Evolutionary conservation across 2,888 invertebrate species (phyloP).

Genomic region (Desoria tigrina): DNA sequence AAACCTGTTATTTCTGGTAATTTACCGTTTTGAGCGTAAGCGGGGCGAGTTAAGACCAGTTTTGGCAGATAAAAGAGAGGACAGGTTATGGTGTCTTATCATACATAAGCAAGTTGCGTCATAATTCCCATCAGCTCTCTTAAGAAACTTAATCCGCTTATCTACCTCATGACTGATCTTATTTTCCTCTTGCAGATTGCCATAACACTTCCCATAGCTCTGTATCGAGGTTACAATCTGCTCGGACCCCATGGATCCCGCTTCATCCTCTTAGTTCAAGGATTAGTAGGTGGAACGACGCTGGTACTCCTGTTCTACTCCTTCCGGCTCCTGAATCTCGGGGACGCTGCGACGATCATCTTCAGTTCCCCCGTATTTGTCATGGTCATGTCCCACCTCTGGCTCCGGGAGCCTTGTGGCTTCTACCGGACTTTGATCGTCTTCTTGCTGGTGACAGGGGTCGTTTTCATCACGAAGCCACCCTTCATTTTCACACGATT

Average conservation of each 20-base stretch:
- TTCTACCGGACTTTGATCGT: constrained; percentile 58
- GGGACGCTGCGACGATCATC: constrained; percentile 61
- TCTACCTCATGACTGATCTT: neutral
- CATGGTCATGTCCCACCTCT: constrained; percentile 58
- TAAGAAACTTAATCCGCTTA: neutral
- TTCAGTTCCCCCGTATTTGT: constrained; percentile 61
- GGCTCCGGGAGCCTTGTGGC: constrained; percentile 60
- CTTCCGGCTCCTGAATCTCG: constrained; percentile 59
- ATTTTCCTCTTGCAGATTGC: constrained; percentile 40
- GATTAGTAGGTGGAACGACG: constrained; percentile 59
- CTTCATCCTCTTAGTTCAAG: constrained; percentile 57
- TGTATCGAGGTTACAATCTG: constrained; percentile 55
- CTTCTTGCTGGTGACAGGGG: constrained; percentile 58
- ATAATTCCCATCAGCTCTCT: too few species aligned
- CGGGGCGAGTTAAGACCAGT: neutral
- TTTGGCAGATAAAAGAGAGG: too few species aligned
- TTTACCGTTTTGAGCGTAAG: neutral
- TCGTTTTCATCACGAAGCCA: constrained; percentile 59
- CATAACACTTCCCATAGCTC: constrained; percentile 57
- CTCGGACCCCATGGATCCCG: constrained; percentile 58
- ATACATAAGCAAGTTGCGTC: too few species aligned
- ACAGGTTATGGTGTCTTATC: too few species aligned
- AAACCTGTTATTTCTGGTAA: neutral
- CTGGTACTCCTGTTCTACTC: constrained; percentile 59
- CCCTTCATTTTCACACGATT: constrained; percentile 58